phyloP scores from a whole-genome alignment of 2,797 vertebrate species.

The Notolepis coatsorum region DNA sequence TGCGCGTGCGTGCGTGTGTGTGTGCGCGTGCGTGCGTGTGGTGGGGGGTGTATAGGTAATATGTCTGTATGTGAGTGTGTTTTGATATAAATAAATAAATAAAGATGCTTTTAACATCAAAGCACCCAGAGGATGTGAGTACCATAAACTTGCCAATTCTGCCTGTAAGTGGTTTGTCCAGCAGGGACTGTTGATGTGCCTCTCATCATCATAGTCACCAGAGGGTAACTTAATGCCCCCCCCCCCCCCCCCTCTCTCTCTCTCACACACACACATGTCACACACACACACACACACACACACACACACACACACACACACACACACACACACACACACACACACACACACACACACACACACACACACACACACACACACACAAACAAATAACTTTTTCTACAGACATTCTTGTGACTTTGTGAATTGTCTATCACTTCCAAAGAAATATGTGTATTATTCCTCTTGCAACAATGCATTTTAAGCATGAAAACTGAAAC shows the following conservation, averaged over 20 bases:
- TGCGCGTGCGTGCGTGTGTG: background rate
- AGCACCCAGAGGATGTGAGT: constrained; percentile 58
- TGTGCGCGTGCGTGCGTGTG: background rate
- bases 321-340: no score
- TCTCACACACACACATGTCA: no score
- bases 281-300: no score
- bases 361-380: no score
- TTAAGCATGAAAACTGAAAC: background rate
- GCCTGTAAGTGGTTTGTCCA: constrained; percentile 64
- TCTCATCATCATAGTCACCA: background rate
- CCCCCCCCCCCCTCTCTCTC: no score
- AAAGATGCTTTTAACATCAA: constrained; percentile 66
- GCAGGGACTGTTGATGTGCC: constrained; percentile 58
- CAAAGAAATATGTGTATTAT: constrained; percentile 11
- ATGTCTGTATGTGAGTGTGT: constrained; percentile 41
- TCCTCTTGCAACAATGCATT: constrained; percentile 2
- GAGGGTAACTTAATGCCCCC: background rate
- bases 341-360: no score
- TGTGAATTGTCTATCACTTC: constrained; percentile 9
- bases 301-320: no score
- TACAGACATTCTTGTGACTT: constrained; percentile 16
- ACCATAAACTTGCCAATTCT: constrained; percentile 59
- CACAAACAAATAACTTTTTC: no score
- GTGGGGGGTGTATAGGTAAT: constrained; percentile 41
- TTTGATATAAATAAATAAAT: constrained; percentile 54